phyloP scores from a whole-genome alignment of 2,888 invertebrate genomes.

The Sturmia bella region DNA sequence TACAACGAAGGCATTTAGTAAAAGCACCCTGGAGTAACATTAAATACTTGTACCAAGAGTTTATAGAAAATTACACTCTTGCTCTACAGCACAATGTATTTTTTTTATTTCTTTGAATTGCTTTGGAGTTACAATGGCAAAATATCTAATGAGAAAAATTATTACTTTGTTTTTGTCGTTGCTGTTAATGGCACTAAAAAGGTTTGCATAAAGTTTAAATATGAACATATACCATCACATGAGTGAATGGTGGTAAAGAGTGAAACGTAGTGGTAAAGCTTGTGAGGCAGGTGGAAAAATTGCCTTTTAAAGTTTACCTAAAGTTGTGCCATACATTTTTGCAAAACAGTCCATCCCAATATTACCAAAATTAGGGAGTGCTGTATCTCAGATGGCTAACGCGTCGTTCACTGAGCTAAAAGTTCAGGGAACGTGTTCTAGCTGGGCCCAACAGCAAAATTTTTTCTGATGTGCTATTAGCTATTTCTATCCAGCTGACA shows the following conservation, averaged over 20 bases:
- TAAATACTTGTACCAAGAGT: constrained; percentile 58
- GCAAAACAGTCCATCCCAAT: no score
- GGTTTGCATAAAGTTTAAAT: constrained; percentile 50
- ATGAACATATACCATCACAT: not conserved
- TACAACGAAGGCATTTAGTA: constrained; percentile 41
- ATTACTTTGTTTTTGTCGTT: constrained; percentile 30
- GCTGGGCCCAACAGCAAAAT: no score
- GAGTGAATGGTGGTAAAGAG: not conserved
- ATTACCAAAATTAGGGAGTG: no score
- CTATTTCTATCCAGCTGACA: no score
- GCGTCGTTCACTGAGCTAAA: no score
- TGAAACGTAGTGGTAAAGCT: not conserved
- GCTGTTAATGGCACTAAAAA: constrained; percentile 39
- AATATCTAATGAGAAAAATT: constrained; percentile 45
- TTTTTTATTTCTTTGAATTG: not conserved
- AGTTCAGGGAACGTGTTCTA: no score
- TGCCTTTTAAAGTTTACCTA: no score
- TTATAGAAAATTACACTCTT: constrained; percentile 54
- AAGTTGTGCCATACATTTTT: no score
- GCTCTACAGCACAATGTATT: constrained; percentile 1
- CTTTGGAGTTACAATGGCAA: constrained; percentile 10
- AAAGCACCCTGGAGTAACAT: constrained; percentile 53
- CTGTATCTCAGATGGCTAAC: no score
- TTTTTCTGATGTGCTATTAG: no score
- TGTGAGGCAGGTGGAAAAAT: no score